Evolutionary conservation across 2,888 invertebrate genomes (phyloP).

Genomic region (Trissoscelio sp.): DNA sequence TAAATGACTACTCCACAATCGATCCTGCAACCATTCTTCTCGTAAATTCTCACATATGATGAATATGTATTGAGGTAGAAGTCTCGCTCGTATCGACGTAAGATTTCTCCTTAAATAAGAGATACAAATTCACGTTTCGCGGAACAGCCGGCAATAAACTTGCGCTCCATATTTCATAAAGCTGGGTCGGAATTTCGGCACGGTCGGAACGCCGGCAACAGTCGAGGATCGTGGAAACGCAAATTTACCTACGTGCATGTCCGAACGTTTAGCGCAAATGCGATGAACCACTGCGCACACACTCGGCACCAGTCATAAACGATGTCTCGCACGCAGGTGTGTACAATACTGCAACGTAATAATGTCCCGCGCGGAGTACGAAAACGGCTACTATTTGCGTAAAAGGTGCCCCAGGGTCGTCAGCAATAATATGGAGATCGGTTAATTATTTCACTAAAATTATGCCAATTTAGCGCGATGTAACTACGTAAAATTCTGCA

Average conservation of each 20-base stretch:
- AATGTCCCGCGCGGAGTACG: slow-evolving; percentile 52
- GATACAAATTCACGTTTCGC: slow-evolving; percentile 1
- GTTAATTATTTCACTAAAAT: slow-evolving; percentile 61
- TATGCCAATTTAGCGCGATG: slow-evolving; percentile 39
- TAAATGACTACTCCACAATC: too few relatives aligned
- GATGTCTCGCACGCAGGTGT: slow-evolving; percentile 68
- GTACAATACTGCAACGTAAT: slow-evolving; percentile 65
- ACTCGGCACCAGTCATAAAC: slow-evolving; percentile 67
- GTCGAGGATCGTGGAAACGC: slow-evolving; percentile 66
- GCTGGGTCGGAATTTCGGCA: slow-evolving; percentile 46
- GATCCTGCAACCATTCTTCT: slow-evolving; percentile 10
- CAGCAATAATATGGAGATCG: slow-evolving; percentile 63
- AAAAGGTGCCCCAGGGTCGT: slow-evolving; percentile 55
- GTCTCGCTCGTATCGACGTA: neutral
- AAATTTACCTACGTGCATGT: slow-evolving; percentile 67
- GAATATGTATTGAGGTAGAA: neutral
- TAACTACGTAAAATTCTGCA: slow-evolving; percentile 23
- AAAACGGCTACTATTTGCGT: slow-evolving; percentile 56
- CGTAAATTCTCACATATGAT: neutral
- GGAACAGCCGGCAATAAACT: slow-evolving; percentile 7
- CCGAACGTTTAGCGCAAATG: slow-evolving; percentile 68
- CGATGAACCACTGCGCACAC: slow-evolving; percentile 67
- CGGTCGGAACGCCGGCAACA: slow-evolving; percentile 45
- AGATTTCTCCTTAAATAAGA: slow-evolving; percentile 8
- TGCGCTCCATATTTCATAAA: slow-evolving; percentile 35